Base-by-base conservation (phyloP, 2,113 vertebrate species). In the Campylomormyrus tamandua region DNA sequence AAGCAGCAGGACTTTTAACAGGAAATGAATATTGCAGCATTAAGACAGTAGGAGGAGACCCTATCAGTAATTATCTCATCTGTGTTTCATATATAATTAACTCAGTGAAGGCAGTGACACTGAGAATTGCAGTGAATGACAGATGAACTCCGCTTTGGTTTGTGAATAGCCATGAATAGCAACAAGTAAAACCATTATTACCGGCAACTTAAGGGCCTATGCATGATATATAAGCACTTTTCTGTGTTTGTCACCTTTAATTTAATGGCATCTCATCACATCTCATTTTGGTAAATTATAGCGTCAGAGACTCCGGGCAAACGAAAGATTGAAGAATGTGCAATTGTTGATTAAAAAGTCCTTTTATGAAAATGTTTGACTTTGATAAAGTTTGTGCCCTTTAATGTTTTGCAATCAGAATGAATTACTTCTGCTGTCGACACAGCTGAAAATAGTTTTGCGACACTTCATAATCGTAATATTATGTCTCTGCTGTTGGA, bases 11-110 rank as follows among this genome's bases (percentile, higher is more conserved):
- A 27, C n/a, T 31, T 46, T 80, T 42, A 35, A 80, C 11, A 80
- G 74, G 74, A 80, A 80, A 80, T 52, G 5, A 3, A 90, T 88
- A 10, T 70, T 89, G 19, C 35, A 80, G 74, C 15, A 42, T 42
- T 35, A 92, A 94, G 95, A 95, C 24, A 45, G 56, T 24, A 45
- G 24, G 39, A 42, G 31, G n/a, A 35, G 27, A 19, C 45, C 31
- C 91, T 94, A 92, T 93, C 93, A 92, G 91, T 95, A 94, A 93
- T 90, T 92, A 88, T 89, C 91, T 92, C 93, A 83, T 93, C 94
- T 49, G 50, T 7, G 62, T 94, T 94, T 93, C 92, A 95, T 94
- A 93, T 93, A 94, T 95, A 96, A 96, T 95, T 95, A 95, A 94
- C 94, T 77, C 90, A 49, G 95, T 93, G 95, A 96, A 96, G 90